Base-by-base conservation (phyloP, 2,113 vertebrate species). In the Nothocercus julius region DNA sequence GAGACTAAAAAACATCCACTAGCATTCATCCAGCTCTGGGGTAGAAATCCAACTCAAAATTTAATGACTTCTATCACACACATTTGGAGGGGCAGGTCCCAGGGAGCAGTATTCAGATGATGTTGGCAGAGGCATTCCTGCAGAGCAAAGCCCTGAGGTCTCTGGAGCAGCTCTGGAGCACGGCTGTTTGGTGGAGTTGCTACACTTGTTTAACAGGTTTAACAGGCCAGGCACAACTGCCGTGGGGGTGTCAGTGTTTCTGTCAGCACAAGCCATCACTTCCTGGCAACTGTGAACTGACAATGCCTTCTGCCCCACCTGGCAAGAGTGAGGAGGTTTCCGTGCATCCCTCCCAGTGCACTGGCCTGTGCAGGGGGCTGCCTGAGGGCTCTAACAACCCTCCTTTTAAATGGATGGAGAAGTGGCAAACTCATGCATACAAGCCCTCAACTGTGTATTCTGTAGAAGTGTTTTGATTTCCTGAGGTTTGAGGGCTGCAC, bases 171-270 rank as follows among this genome's bases (percentile, higher is more conserved):
- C 22, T 67, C 66, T 82, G 75, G 73, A 76, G 36, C 5, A 2
- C 8, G 15, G 5, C 22, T 20, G 32, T 8, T 21, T 34, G 17
- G 56, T 38, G 34, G 34, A 91, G 51, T 51, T 87, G 63, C 78
- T 72, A 18, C 1, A 68, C 56, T 67, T 47, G 82, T 68, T 68
- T 53, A 85, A 76, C 76, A 82, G 64, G 83, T 91, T 96, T 91
- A 61, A 20, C 77, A 40, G n/a, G 53, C 27, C 53, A 49, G 49
- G 28, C 28, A 16, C 25, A 86, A 42, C 7, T 32, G 12, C 38
- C 34, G 15, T 44, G 58, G 18, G n/a, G 12, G 6, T 47, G 54
- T 74, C 45, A 77, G 68, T 21, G 44, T 73, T 93, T 90, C 62
- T 1, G 3, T 13, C 42, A 56, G 53, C 54, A 82, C 28, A 5